Base-by-base conservation (phyloP, 2,888 invertebrate genomes). In the Dryobota labecula region DNA sequence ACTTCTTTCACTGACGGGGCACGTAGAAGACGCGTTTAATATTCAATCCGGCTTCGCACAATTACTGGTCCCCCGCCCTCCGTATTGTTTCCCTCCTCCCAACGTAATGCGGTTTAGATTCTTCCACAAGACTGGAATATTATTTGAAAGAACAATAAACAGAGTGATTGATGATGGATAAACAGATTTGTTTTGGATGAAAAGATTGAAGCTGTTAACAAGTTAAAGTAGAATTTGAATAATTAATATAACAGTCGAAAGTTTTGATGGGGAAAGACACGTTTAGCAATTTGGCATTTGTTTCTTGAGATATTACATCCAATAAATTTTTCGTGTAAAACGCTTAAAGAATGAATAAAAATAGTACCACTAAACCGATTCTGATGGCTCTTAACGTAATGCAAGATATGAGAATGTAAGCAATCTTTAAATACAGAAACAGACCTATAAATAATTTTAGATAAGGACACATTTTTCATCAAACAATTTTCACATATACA, bases 11-110 rank as follows among this genome's bases (percentile, higher is more conserved):
- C 49, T 73, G 64, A 62, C 58, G 38, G 20, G 49, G 56, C 84
- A 85, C 84, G 84, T 84, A 81, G 45, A 54, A 63, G 53, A 68
- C 70, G 15, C 69, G 73, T 56, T 84, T 85, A 81, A 84, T 84
- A 84, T 84, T 84, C 84, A 84, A 85, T 84, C 82, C 79, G 51
- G 74, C 82, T 85, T 78, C 73, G 76, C 77, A 79, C 85, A 84
- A 84, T 84, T 85, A 83, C 82, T 83, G 72, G 75, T 62, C 70
- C 73, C 63, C 74, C 72, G 58, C 51, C 71, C 66, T 67, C 71
- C 51, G 63, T 76, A 83, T 85, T 84, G 82, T 85, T 72, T 70
- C 76, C 81, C 61, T 63, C 58, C 41, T 49, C 62, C 38, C 67
- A 20, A 33, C 36, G 51, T 83, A 83, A 83, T 77, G 73, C 66